A percentile compares a stretch with the other conserved stretches of the same genome.
Conservation (phyloP, 2,113 vertebrate genomes). For the Saimiri boliviensis region DNA sequence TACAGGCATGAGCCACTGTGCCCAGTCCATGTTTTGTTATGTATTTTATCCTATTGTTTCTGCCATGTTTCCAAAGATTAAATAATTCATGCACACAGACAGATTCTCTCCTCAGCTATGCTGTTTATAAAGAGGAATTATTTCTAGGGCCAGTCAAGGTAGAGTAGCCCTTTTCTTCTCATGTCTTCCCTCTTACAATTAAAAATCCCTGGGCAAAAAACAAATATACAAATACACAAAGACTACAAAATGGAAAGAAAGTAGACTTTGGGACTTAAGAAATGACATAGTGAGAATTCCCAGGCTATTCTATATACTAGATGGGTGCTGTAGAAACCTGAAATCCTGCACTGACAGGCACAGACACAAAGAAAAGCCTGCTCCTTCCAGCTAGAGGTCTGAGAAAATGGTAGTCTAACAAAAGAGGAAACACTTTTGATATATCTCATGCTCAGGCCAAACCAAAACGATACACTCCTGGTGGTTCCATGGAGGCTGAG, state of each 20-base stretch:
- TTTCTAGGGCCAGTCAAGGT: not conserved
- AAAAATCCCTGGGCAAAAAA: not conserved
- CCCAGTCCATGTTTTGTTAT: not conserved
- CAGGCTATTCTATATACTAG: not conserved
- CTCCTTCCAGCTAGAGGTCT: not conserved
- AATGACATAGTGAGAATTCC: not conserved
- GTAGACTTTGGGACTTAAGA: not conserved
- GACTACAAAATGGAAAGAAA: not conserved
- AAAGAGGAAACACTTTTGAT: not conserved
- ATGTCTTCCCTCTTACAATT: not conserved
- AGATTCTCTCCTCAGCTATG: not conserved
- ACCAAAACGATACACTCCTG: not conserved
- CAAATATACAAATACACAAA: not conserved
- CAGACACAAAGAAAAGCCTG: not conserved
- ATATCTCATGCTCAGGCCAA: not conserved
- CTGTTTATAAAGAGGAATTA: not conserved
- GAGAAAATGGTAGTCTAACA: not conserved
- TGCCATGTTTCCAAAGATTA: conserved; percentile 6
- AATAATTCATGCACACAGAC: not conserved
- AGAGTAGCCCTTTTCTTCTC: not conserved
- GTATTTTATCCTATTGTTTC: not conserved
- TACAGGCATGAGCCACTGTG: no score
- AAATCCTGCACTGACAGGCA: not conserved
- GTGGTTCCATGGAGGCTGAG: not conserved
- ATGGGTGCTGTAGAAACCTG: not conserved